A percentile compares a stretch with the other conserved stretches of the same genome.
These are phyloP conservation scores for Camponotus fellah DNA, from an alignment of 2,888 invertebrate genomes.

Conservation along the genomic window DNA sequence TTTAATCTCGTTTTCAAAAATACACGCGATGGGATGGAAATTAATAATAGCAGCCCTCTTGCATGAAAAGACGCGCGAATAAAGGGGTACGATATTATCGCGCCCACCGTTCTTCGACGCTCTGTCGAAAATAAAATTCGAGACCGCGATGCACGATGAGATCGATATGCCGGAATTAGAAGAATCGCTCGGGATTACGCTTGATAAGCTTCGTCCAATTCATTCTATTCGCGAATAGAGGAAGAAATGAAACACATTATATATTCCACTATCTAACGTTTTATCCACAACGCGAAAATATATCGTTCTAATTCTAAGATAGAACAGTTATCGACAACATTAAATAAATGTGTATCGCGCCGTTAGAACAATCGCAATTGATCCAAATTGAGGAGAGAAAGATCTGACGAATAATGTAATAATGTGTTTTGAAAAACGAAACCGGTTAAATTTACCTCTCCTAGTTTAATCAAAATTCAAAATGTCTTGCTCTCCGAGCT, in stretches of 20 bases:
- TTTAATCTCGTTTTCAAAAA: constrained; percentile 12
- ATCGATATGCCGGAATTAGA: constrained; percentile 8
- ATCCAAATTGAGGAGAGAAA: not conserved
- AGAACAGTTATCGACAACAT: not conserved
- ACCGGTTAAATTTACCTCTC: not conserved
- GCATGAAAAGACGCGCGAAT: not conserved
- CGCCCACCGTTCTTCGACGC: not conserved
- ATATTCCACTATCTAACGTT: not conserved
- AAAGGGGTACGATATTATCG: not conserved
- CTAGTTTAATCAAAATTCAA: constrained; percentile 23
- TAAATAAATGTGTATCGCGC: not conserved
- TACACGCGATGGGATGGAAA: not conserved
- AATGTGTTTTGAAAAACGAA: not conserved
- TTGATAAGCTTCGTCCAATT: not conserved
- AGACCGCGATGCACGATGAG: not conserved
- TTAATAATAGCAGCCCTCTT: not conserved
- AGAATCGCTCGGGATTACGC: not conserved
- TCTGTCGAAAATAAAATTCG: not conserved
- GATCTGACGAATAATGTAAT: not conserved
- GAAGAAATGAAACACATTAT: not conserved
- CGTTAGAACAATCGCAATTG: not conserved
- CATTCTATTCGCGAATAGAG: not conserved
- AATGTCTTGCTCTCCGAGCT: not conserved
- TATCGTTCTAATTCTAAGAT: not conserved
- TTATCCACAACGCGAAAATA: not conserved